Evolutionary conservation across 2,113 vertebrate species (phyloP).

Genomic region (Onychorhynchus coronatus): DNA sequence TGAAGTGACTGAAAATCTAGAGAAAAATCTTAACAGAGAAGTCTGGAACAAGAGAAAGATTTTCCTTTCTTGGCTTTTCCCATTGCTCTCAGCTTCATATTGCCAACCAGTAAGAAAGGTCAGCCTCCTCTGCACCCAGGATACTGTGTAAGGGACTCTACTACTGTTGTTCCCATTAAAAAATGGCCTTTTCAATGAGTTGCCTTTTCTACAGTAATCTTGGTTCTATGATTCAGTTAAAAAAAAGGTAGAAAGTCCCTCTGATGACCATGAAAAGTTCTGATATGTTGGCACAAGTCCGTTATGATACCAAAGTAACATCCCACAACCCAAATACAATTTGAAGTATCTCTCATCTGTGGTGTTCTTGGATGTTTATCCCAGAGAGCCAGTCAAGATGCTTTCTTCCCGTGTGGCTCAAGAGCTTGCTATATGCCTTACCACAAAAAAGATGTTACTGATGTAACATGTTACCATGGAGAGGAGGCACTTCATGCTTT

Average conservation of each 20-base stretch:
- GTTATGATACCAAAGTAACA: background rate
- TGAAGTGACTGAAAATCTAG: background rate
- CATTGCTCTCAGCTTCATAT: background rate
- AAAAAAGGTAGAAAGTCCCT: background rate
- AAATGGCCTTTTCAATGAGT: background rate
- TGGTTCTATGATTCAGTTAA: background rate
- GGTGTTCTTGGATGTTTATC: background rate
- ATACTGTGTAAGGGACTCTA: background rate
- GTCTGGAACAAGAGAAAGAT: background rate
- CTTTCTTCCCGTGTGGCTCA: background rate
- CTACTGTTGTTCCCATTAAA: background rate
- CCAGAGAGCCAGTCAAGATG: background rate
- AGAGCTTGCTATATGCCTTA: background rate
- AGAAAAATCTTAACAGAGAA: background rate
- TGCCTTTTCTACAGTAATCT: background rate
- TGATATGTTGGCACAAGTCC: background rate
- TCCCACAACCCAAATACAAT: background rate
- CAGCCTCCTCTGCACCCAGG: background rate
- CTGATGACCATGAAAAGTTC: background rate
- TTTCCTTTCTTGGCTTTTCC: background rate
- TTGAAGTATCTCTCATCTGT: background rate
- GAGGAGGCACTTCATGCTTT: background rate
- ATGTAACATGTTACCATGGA: conserved; percentile 7
- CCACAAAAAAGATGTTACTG: background rate
- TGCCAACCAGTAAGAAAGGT: background rate